phyloP scores from a whole-genome alignment of 2,888 invertebrate genomes.

The Volucella zonaria region DNA sequence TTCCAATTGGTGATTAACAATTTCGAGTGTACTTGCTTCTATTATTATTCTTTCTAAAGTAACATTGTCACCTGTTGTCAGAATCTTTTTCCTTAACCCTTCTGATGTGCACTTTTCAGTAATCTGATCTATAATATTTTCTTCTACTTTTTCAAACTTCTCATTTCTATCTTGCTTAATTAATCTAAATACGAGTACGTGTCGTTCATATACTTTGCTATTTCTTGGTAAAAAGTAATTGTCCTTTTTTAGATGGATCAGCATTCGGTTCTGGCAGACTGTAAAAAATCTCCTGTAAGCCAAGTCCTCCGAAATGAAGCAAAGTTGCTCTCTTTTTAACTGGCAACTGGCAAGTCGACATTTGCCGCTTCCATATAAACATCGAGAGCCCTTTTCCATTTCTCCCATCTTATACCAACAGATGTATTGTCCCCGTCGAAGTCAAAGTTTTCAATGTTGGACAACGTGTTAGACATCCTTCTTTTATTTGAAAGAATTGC shows the following conservation, averaged over 20 bases:
- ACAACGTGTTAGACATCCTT: slow-evolving; percentile 14
- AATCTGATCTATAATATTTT: no score
- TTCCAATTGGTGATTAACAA: no score
- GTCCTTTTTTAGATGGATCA: slow-evolving; percentile 18
- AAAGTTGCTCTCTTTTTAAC: slow-evolving; percentile 27
- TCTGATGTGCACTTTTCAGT: no score
- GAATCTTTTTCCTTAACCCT: no score
- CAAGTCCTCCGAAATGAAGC: slow-evolving; percentile 13
- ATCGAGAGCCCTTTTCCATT: slow-evolving; percentile 27
- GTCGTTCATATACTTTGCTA: slow-evolving; percentile 73
- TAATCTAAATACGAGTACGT: slow-evolving; percentile 72
- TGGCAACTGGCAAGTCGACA: not conserved
- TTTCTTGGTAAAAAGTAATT: slow-evolving; percentile 75
- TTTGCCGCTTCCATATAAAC: slow-evolving; percentile 22
- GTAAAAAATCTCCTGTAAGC: slow-evolving; percentile 27
- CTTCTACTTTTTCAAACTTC: no score
- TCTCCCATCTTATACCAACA: slow-evolving; percentile 18
- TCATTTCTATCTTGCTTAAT: slow-evolving; percentile 74
- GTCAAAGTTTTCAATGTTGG: slow-evolving; percentile 6
- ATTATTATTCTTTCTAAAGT: no score
- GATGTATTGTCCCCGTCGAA: no score
- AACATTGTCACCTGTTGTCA: no score
- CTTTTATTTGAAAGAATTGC: not conserved
- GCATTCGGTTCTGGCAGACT: not conserved
- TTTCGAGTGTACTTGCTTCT: no score